Evolutionary conservation across 1,140 invertebrate genomes (phyloP), one percentile per base, ranked within the genome.

Genomic region (Apis cerana): DNA sequence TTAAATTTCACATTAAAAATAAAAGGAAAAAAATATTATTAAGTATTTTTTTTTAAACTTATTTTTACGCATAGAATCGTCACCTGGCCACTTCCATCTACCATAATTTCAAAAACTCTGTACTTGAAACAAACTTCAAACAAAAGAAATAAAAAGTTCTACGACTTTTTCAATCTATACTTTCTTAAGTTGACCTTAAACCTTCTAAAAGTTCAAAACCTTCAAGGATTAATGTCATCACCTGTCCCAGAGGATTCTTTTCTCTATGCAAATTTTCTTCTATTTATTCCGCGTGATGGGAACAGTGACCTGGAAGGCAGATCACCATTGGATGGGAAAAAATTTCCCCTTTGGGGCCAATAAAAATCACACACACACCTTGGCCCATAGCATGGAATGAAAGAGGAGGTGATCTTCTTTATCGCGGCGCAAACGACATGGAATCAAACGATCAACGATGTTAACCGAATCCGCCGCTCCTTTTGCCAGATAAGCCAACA

Each of bases 401-500:
- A 68, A 48, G 21, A 12, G 13, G 19, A 3, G 62, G 62, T 17
- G 21, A 59, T 21, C 52, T 64, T 56, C 33, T 78, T 88, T 85
- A 87, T 87, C 83, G 80, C 23, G 58, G 67, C 83, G 76, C 69
- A 85, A 81, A 83, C 64, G 52, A 61, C n/a, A 21, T 33, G 23
- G 21, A 52, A 75, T 77, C 67, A 56, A 54, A 48, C 21, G 48
- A 77, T 67, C 74, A 75, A 82, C 83, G 79, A 17, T 88, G 19
- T 52, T 15, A 80, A 79, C 67, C 67, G 64, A 62, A 19, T 19
- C 21, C 19, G n/a, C n/a, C 58, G 5, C 33, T 27, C 59, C 64
- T 74, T 21, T 70, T 64, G 33, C 68, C 17, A 77, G 74, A 88
- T 83, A 88, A 80, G 76, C 67, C 68, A 19, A 65, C 61, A 17